Evolutionary conservation across 2,113 vertebrate genomes (phyloP), one percentile per base, ranked within the genome.

Genomic region (Siphamia tubifer): DNA sequence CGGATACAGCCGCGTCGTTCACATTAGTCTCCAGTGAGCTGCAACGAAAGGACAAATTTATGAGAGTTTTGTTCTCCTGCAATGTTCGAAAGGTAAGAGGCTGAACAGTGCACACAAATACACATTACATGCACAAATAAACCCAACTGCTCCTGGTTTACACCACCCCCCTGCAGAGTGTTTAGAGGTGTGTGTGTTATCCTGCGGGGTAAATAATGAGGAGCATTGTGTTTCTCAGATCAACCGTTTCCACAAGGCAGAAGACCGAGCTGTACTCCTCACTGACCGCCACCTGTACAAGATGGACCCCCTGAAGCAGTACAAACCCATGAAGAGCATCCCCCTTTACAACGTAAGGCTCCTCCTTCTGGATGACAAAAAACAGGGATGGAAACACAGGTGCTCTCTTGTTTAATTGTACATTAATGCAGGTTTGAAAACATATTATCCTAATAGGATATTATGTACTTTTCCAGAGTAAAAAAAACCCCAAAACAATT

Each of bases 231-330:
- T 82, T 76, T 81, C 79, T 38, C 86, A 99, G 98, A 95, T 99
- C 71, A 99, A 99, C 89, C 94, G 91, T 70, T 99, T 99, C 70
- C 96, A 95, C 87, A 98, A 96, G 80, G 92, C 96, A 9, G 95
- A 97, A 89, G 92, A 99, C 90, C 89, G 98, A 43, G 94, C 95
- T 0, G 92, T 99, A 78, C 94, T 99, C 84, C 95, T 99, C 66
- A 99, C 97, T 1, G 98, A 99, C 68, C 92, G 98, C 0, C 98
- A 99, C 84, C 90, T 99, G 4, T 99, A 99, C 75, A 99, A 99
- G 92, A 94, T 99, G 96, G 96, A 99, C 67, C 96, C 98, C 12
- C 83, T 93, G 61, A 99, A 94, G 89, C 94, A 96, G 81, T 99
- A 96, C 91, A 97, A 96, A 32, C 94, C 96, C 74, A 99, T 99